Conservation (phyloP, 2,888 invertebrate genomes). For the Sialis fuliginosa region DNA sequence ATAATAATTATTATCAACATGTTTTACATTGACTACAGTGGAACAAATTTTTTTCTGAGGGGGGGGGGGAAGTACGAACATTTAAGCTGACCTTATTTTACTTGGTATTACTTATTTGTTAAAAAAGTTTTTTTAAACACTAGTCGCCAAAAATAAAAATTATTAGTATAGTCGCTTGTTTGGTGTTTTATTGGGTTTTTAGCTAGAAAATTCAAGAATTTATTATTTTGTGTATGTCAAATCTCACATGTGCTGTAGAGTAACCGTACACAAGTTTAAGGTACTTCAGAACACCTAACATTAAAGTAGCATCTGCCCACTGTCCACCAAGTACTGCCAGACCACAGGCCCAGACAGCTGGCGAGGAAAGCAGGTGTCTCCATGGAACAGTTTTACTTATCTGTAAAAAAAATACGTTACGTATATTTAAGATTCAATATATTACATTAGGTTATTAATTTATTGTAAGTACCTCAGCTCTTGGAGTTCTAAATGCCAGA, state of each 20-base stretch:
- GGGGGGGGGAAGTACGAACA: no score
- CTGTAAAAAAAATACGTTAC: conserved; percentile 12
- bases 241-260: conserved; percentile 33
- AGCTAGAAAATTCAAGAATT: no score
- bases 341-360: conserved; percentile 39
- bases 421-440: neutral
- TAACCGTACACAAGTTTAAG: conserved; percentile 38
- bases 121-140: no score
- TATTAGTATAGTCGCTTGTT: no score
- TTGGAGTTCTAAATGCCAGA: conserved; percentile 26
- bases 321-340: conserved; percentile 38
- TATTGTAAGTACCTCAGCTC: conserved; percentile 20
- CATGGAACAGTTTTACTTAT: conserved; percentile 29
- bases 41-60: no score
- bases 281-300: conserved; percentile 37
- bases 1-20: no score
- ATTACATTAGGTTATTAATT: neutral
- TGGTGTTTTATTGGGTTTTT: no score
- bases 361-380: conserved; percentile 32
- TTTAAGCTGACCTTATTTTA: no score
- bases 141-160: no score
- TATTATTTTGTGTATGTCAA: no score
- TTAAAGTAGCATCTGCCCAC: conserved; percentile 38
- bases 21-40: no score
- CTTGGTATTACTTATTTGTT: no score